Percentiles rank a stretch among this genome's conserved stretches.
These are phyloP conservation scores for Chydorus sphaericus DNA, from an alignment of 2,888 invertebrate genomes.

Conservation along the genomic window DNA sequence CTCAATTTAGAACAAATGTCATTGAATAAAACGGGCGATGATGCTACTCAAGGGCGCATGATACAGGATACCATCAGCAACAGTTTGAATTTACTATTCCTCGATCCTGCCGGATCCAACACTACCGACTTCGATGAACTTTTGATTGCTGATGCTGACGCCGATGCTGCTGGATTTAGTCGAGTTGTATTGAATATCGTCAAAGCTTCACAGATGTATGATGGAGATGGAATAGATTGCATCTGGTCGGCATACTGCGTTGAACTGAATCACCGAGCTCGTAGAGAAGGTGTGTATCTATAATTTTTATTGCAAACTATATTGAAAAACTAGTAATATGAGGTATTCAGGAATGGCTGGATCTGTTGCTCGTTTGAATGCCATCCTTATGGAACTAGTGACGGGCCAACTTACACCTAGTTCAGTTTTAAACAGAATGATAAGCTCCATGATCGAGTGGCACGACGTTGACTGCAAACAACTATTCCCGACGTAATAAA, in stretches of 20 bases:
- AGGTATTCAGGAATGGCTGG: not conserved
- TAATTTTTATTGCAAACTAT: not conserved
- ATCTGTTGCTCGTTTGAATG: not conserved
- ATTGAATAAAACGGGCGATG: not conserved
- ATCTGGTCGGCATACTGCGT: conserved; percentile 1
- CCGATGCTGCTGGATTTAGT: not conserved
- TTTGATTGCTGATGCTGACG: not conserved
- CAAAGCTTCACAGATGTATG: not conserved
- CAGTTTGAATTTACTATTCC: not conserved
- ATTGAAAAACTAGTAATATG: no score
- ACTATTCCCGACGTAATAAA: not conserved
- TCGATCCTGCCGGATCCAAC: not conserved
- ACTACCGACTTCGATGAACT: not conserved
- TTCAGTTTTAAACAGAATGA: not conserved
- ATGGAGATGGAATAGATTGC: not conserved
- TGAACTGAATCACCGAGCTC: not conserved
- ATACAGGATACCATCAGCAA: no score
- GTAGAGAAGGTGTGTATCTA: not conserved
- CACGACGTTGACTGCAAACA: not conserved
- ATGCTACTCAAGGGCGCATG: not conserved
- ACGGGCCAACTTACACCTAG: not conserved
- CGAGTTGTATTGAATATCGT: not conserved
- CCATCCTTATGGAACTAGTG: not conserved
- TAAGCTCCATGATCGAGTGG: not conserved
- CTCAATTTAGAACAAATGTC: not conserved